Percentiles rank a stretch among this genome's conserved stretches.
phyloP scores from a whole-genome alignment of 2,797 vertebrate species.

The Arrhamphus sclerolepis region DNA sequence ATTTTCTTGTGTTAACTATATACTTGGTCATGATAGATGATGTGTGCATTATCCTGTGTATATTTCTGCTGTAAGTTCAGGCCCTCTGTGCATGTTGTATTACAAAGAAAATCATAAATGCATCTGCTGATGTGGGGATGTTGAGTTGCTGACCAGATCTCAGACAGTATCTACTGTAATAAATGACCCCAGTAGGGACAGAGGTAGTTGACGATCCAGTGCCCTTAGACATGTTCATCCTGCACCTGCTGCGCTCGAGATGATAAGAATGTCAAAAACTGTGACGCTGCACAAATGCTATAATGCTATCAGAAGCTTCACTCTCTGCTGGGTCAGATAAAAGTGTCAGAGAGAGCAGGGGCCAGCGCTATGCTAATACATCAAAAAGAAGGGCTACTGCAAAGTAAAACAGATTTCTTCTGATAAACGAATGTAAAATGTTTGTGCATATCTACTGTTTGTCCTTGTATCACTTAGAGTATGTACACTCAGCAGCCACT shows the following conservation, averaged over 20 bases:
- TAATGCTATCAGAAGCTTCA: slow-evolving; percentile 17
- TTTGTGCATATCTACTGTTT: neutral
- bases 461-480: neutral
- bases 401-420: slow-evolving; percentile 14
- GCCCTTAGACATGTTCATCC: slow-evolving; percentile 27
- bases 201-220: slow-evolving; percentile 33
- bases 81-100: slow-evolving; percentile 52
- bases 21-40: neutral
- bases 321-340: slow-evolving; percentile 57
- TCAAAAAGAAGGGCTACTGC: neutral
- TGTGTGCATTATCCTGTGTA: slow-evolving; percentile 14
- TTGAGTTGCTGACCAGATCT: slow-evolving; percentile 56
- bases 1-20: no score
- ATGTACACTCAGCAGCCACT: neutral
- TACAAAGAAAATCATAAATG: slow-evolving; percentile 70
- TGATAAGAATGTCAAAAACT: slow-evolving; percentile 67
- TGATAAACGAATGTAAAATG: neutral
- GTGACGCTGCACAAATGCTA: slow-evolving; percentile 49
- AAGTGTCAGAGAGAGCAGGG: slow-evolving; percentile 21
- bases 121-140: slow-evolving; percentile 70
- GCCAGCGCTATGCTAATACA: slow-evolving; percentile 24
- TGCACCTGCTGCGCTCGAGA: slow-evolving; percentile 8
- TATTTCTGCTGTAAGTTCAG: slow-evolving; percentile 1
- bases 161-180: slow-evolving; percentile 69
- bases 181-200: slow-evolving; percentile 60